A percentile compares a stretch with the other conserved stretches of the same genome.
phyloP scores from a whole-genome alignment of 2,888 invertebrate genomes.

The Chymomyza caudatula region DNA sequence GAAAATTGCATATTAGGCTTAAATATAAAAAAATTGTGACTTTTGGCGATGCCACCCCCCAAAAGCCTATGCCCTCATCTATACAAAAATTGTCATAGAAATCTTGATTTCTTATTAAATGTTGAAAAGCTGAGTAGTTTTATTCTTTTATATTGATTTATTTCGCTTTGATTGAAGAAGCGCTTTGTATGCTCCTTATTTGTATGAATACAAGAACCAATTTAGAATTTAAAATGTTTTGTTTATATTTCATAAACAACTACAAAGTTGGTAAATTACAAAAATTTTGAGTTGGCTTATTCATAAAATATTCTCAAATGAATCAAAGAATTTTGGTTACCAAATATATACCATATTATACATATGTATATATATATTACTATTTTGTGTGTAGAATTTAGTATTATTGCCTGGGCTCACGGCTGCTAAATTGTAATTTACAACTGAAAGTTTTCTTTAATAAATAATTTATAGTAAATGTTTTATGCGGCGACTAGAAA shows the following conservation, averaged over 20 bases:
- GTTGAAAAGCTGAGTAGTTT: background rate
- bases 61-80: no score
- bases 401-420: conserved; percentile 23
- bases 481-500: conserved; percentile 70
- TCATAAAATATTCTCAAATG: conserved; percentile 18
- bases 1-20: no score
- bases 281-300: conserved; percentile 8
- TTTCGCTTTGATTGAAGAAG: conserved; percentile 65
- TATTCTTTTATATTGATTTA: conserved; percentile 56
- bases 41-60: no score
- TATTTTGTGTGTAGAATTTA: conserved; percentile 10
- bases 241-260: conserved; percentile 18
- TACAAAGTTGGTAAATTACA: conserved; percentile 25
- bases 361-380: background rate
- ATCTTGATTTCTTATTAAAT: no score
- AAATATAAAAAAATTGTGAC: no score
- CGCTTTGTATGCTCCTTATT: conserved; percentile 47
- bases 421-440: conserved; percentile 22
- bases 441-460: background rate
- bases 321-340: conserved; percentile 23
- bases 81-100: no score
- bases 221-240: background rate
- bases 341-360: conserved; percentile 30
- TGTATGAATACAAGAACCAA: conserved; percentile 33
- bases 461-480: background rate